Base-by-base conservation (phyloP, 2,888 invertebrate species). In the Drosophila leonis region DNA sequence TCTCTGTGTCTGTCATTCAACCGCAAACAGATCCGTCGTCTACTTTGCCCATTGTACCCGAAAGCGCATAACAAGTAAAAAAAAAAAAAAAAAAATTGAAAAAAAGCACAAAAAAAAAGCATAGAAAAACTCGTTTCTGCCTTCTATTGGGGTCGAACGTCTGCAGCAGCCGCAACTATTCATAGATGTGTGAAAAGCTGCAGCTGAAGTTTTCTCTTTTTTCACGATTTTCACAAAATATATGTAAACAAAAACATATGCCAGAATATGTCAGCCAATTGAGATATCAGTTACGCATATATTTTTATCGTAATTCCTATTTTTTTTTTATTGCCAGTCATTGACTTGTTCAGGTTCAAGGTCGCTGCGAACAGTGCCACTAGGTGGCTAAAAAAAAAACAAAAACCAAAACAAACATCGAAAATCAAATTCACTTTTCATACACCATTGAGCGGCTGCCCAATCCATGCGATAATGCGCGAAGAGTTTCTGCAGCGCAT, bases 291-390 rank as follows among this genome's bases (percentile, higher is more conserved):
- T 52, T 63, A 41, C 59, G 37, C 51, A 69, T 37, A 48, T 48
- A 37, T 54, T 64, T 61, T 52, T 67, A 65, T 67, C 60, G 51
- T 35, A 61, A n/a, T 39, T 51, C 42, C 37, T 52, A 35, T 13
- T 13, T 68, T 60, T 61, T 48, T 72, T 70, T 63, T 64, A 72
- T 56, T 57, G 60, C 35, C 67, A 82, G 83, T 85, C 81, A 83
- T 88, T 85, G 88, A 90, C 86, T 88, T 72, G 37, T 69, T 87
- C 86, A 87, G 83, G 86, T 90, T 87, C 86, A 87, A 87, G 86
- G 86, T 79, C 90, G 72, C 31, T 10, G 18, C 27, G 9, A 81
- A 78, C 66, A 56, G 65, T 75, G 75, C 49, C 80, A 81, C 60
- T 81, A 71, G 81, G 70, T 74, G 75, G 27, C 39, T 24, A 39